Evolutionary conservation across 2,888 invertebrate genomes (phyloP).

Genomic region (Leistus spinibarbis): DNA sequence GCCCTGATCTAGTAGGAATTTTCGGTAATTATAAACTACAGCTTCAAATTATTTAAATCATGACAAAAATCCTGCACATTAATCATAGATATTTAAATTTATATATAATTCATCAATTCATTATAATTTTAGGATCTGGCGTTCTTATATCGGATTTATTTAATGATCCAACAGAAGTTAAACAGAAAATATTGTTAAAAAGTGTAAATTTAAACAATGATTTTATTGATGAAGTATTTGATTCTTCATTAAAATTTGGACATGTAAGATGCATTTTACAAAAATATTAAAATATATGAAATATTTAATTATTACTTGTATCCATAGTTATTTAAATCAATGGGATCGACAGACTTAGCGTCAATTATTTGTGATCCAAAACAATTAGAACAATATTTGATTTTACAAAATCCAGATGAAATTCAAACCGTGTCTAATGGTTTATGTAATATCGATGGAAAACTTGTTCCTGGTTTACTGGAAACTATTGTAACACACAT

Average conservation of each 20-base stretch:
- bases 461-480: conserved; percentile 57
- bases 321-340: conserved; percentile 19
- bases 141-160: conserved; percentile 61
- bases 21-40: conserved; percentile 56
- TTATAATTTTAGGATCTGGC: conserved; percentile 58
- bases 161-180: conserved; percentile 57
- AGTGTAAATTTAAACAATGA: conserved; percentile 54
- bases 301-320: not conserved
- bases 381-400: conserved; percentile 38
- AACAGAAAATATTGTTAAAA: conserved; percentile 52
- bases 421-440: conserved; percentile 53
- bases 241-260: conserved; percentile 59
- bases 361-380: conserved; percentile 38
- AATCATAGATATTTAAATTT: conserved; percentile 8
- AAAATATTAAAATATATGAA: not conserved
- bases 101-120: conserved; percentile 4
- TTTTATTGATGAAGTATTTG: conserved; percentile 57
- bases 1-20: conserved; percentile 60
- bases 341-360: conserved; percentile 18
- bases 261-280: conserved; percentile 60
- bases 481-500: conserved; percentile 59
- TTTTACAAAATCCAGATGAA: conserved; percentile 47
- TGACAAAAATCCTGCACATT: too few species aligned
- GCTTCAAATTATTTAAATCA: too few species aligned
- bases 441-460: conserved; percentile 57